Percentiles rank a stretch among this genome's conserved stretches.
Evolutionary conservation across 2,797 vertebrate species (phyloP).

Genomic region (Kryptopterus vitreolus): DNA sequence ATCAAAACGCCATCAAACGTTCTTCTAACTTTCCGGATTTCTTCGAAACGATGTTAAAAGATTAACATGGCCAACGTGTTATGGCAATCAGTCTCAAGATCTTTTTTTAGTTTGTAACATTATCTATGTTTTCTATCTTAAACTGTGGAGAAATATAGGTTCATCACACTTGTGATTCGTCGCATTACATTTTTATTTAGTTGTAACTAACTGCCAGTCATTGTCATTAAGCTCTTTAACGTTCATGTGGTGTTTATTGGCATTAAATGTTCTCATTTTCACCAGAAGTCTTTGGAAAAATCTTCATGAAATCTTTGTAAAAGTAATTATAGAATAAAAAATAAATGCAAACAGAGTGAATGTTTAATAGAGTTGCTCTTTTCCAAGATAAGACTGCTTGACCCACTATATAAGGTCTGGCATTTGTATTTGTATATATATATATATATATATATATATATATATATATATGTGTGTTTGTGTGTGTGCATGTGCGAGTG

Average conservation of each 20-base stretch:
- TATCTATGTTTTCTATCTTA: too few relatives aligned
- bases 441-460: constrained; percentile 8
- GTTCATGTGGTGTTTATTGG: background rate
- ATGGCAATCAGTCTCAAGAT: too few relatives aligned
- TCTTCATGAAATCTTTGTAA: background rate
- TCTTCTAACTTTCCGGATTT: too few relatives aligned
- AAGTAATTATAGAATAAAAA: background rate
- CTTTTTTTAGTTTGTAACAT: too few relatives aligned
- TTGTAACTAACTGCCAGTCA: background rate
- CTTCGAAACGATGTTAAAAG: too few relatives aligned
- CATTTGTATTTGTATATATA: background rate
- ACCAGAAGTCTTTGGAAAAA: background rate
- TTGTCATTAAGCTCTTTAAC: background rate
- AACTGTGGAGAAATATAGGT: too few relatives aligned
- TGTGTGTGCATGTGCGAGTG: background rate
- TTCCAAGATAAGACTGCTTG: background rate
- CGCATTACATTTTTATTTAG: too few relatives aligned
- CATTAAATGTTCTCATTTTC: background rate
- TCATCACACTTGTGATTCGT: too few relatives aligned
- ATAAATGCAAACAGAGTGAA: background rate
- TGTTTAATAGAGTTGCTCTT: background rate
- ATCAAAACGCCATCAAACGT: too few relatives aligned
- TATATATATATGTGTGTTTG: background rate
- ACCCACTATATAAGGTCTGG: background rate
- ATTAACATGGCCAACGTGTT: too few relatives aligned